These are phyloP conservation scores for Lithophane semibrunnea DNA, from an alignment of 2,888 invertebrate species.

Conservation along the genomic window DNA sequence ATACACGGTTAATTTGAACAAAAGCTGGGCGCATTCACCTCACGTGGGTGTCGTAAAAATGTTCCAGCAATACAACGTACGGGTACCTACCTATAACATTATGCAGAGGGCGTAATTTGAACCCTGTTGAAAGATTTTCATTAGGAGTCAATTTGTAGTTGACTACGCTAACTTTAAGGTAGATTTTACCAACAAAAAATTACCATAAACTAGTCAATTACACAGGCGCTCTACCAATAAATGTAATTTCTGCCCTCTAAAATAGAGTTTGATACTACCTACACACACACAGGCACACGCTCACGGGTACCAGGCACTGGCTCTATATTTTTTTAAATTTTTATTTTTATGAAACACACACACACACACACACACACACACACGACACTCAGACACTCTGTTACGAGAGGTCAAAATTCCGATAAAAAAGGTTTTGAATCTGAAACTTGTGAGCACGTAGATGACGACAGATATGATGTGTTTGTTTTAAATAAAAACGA, in stretches of 20 bases:
- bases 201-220: too few species aligned
- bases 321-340: not conserved
- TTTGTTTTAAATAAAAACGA: conserved; percentile 29
- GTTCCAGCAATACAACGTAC: conserved; percentile 29
- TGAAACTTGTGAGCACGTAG: not conserved
- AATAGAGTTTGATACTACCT: not conserved
- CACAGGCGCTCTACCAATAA: too few species aligned
- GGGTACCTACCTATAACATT: conserved; percentile 10
- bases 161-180: too few species aligned
- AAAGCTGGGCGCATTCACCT: conserved; percentile 61
- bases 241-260: not conserved
- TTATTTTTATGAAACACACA: not conserved
- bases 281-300: not conserved
- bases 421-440: not conserved
- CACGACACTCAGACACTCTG: too few species aligned
- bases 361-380: too few species aligned
- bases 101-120: conserved; percentile 34
- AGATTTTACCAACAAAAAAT: too few species aligned
- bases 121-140: conserved; percentile 38
- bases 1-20: conserved; percentile 56
- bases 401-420: conserved; percentile 4
- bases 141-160: conserved; percentile 21
- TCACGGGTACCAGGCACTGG: not conserved
- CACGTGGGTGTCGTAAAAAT: conserved; percentile 57
- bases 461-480: too few species aligned